Evolutionary conservation across 2,888 invertebrate genomes (phyloP).

Genomic region (Oscheius sp.): DNA sequence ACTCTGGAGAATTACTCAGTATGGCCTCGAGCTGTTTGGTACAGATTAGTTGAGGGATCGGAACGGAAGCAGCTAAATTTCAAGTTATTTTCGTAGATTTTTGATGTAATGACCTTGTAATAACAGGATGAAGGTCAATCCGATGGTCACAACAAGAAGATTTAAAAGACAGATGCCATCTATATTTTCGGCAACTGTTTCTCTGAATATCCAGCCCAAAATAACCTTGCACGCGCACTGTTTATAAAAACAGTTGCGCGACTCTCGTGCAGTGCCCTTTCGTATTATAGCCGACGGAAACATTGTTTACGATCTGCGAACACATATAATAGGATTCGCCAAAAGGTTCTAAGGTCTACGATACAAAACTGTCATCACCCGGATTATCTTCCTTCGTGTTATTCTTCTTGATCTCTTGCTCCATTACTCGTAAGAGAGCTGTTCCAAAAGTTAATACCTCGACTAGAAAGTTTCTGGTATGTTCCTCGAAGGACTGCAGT

Average conservation of each 20-base stretch:
- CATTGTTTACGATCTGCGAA: conserved; percentile 1
- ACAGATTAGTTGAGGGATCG: background rate
- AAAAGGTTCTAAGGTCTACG: background rate
- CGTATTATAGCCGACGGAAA: background rate
- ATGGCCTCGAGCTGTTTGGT: conserved; percentile 10
- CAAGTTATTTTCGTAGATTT: background rate
- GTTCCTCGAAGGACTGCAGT: conserved; percentile 12
- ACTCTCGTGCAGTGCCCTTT: background rate
- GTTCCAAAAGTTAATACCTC: too few relatives aligned
- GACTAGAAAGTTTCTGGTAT: too few relatives aligned
- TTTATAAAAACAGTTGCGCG: conserved; percentile 21
- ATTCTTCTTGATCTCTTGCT: too few relatives aligned
- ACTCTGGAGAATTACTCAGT: conserved; percentile 18
- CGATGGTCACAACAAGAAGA: background rate
- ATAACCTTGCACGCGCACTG: conserved; percentile 9
- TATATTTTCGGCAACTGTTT: too few relatives aligned
- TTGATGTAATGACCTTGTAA: background rate
- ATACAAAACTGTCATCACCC: background rate
- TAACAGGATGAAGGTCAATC: background rate
- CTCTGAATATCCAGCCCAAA: background rate
- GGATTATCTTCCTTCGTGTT: background rate
- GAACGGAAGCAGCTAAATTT: background rate
- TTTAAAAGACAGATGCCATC: too few relatives aligned
- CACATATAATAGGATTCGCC: conserved; percentile 16
- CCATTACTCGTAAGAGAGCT: too few relatives aligned